Percentiles rank a stretch among this genome's conserved stretches.
These are phyloP conservation scores for Microvelia longipes DNA, from an alignment of 1,140 invertebrate genomes.

Conservation along the genomic window DNA sequence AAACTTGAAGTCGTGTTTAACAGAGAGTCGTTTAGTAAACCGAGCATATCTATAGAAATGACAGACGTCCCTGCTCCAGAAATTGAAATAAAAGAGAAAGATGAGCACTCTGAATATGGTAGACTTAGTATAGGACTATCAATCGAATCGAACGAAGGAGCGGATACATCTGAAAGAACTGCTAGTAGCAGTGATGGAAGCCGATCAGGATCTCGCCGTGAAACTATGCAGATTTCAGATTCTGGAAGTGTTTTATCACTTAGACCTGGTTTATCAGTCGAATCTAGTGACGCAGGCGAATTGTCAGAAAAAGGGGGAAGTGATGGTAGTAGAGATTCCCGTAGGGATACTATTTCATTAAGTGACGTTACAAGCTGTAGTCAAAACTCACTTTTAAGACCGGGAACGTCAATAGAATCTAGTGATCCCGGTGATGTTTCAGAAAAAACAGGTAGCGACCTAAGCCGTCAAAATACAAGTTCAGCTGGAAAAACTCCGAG, in stretches of 20 bases:
- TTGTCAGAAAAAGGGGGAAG: slow-evolving; percentile 16
- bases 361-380: slow-evolving; percentile 21
- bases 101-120: slow-evolving; percentile 3
- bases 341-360: slow-evolving; percentile 23
- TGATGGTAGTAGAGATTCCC: slow-evolving; percentile 21
- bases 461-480: slow-evolving; percentile 22
- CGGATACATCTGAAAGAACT: slow-evolving; percentile 38
- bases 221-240: slow-evolving; percentile 20
- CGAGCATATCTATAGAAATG: slow-evolving; percentile 25
- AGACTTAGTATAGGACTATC: slow-evolving; percentile 33
- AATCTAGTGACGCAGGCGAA: slow-evolving; percentile 19
- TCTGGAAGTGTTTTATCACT: slow-evolving; percentile 20
- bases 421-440: slow-evolving; percentile 40
- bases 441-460: slow-evolving; percentile 37
- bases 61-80: slow-evolving; percentile 16
- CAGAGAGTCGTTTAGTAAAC: slow-evolving; percentile 19
- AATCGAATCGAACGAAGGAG: slow-evolving; percentile 43
- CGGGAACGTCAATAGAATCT: slow-evolving; percentile 42
- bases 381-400: slow-evolving; percentile 21
- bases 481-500: slow-evolving; percentile 35
- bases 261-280: slow-evolving; percentile 18
- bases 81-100: slow-evolving; percentile 3
- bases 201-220: slow-evolving; percentile 19
- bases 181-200: slow-evolving; percentile 22
- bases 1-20: slow-evolving; percentile 19